Evolutionary conservation across 2,888 invertebrate species (phyloP).

Genomic region (Papilio protenor): DNA sequence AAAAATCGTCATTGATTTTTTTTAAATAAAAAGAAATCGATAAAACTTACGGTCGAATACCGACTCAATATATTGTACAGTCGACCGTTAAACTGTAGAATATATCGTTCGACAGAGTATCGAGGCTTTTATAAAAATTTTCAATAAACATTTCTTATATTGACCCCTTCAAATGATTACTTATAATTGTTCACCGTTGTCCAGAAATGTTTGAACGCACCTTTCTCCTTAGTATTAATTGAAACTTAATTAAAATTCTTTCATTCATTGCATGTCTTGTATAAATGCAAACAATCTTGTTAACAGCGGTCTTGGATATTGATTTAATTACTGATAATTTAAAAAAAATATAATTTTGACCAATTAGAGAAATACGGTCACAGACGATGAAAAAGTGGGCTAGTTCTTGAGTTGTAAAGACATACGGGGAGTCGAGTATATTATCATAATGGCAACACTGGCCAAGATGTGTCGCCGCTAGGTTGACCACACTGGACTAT

Average conservation of each 20-base stretch:
- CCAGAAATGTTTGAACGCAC: neutral
- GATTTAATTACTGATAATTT: neutral
- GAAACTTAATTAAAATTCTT: conserved; percentile 8
- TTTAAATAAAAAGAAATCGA: no score
- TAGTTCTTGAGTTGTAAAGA: conserved; percentile 13
- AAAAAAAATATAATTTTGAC: conserved; percentile 9
- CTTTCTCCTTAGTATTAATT: conserved; percentile 8
- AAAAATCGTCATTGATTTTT: no score
- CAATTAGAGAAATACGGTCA: conserved; percentile 15
- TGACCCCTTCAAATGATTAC: neutral
- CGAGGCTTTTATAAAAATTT: no score
- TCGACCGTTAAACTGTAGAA: no score
- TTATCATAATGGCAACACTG: conserved; percentile 34
- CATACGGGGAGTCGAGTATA: conserved; percentile 30
- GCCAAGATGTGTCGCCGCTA: conserved; percentile 21
- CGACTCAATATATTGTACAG: no score
- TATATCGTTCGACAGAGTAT: neutral
- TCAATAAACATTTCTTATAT: neutral
- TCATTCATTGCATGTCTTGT: neutral
- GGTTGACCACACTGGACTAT: conserved; percentile 21
- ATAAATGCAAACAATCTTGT: conserved; percentile 4
- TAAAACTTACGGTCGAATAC: no score
- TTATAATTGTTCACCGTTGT: neutral
- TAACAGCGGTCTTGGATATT: neutral
- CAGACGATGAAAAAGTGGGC: conserved; percentile 34